A percentile compares a stretch with the other conserved stretches of the same genome.
phyloP scores from a whole-genome alignment of 2,113 vertebrate species.

The Dicerorhinus sumatrensis region DNA sequence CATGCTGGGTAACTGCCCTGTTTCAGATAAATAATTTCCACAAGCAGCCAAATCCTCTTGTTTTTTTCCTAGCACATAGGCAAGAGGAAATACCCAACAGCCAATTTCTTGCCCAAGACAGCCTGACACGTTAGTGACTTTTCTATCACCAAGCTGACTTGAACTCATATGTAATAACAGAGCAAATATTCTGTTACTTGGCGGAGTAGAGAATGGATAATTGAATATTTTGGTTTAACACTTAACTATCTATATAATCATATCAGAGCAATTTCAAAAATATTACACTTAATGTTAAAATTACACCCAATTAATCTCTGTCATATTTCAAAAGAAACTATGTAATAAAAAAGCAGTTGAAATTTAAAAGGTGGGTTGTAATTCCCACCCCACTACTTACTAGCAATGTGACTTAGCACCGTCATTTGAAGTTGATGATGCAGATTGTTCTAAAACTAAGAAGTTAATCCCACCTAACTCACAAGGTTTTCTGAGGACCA shows the following conservation, averaged over 20 bases:
- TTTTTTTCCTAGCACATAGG: neutral
- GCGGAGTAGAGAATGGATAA: conserved; percentile 18
- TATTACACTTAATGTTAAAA: neutral
- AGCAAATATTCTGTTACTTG: neutral
- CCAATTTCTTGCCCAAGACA: conserved; percentile 19
- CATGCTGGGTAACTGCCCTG: neutral
- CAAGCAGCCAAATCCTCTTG: conserved; percentile 26
- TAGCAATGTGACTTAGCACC: neutral
- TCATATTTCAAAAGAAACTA: neutral
- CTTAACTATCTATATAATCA: neutral
- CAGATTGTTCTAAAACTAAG: neutral
- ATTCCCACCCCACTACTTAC: neutral
- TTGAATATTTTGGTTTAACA: conserved; percentile 9
- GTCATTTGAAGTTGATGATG: neutral
- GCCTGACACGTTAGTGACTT: neutral
- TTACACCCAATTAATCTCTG: neutral
- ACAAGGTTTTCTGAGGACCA: neutral
- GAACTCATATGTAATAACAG: neutral
- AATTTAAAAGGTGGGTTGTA: neutral
- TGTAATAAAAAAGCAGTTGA: neutral
- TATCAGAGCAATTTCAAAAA: conserved; percentile 30
- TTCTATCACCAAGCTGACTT: conserved; percentile 36
- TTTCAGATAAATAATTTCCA: conserved; percentile 37
- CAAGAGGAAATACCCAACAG: conserved; percentile 48
- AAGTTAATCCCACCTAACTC: neutral